A percentile compares a stretch with the other conserved stretches of the same genome.
Evolutionary conservation across 1,140 invertebrate species (phyloP).

Genomic region (Riptortus pedestris): DNA sequence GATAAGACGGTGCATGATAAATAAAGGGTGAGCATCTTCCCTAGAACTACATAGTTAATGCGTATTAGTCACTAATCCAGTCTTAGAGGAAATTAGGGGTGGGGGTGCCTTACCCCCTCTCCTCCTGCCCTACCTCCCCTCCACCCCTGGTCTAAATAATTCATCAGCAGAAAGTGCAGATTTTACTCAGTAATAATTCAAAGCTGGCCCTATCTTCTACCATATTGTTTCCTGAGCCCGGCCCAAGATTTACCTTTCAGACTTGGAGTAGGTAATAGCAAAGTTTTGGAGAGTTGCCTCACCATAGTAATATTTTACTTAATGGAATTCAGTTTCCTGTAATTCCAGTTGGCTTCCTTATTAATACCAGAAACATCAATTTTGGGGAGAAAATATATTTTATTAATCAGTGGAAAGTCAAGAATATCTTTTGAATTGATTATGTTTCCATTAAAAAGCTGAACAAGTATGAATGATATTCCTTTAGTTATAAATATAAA

Average conservation of each 20-base stretch:
- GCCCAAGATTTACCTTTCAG: neutral
- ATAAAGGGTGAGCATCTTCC: neutral
- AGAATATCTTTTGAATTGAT: too few species aligned
- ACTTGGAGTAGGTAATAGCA: neutral
- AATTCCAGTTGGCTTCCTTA: too few species aligned
- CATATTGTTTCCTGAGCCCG: neutral
- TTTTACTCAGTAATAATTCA: neutral
- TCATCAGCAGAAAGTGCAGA: conserved; percentile 6
- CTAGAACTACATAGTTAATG: conserved; percentile 5
- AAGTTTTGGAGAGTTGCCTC: too few species aligned
- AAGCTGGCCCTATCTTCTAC: conserved; percentile 1
- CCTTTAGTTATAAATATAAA: too few species aligned
- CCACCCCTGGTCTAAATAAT: neutral
- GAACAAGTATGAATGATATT: too few species aligned
- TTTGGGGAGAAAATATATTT: too few species aligned
- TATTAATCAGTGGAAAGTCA: too few species aligned
- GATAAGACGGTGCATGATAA: neutral
- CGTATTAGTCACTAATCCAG: conserved; percentile 7
- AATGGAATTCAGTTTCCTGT: too few species aligned
- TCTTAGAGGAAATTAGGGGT: conserved; percentile 5
- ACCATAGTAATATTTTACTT: too few species aligned
- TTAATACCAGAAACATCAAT: too few species aligned
- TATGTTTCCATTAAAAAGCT: too few species aligned
- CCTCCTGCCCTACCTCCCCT: too few species aligned
- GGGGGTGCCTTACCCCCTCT: neutral